Percentiles rank a stretch among this genome's conserved stretches.
Conservation (phyloP, 2,797 vertebrate species). For the Antrozous pallidus region DNA sequence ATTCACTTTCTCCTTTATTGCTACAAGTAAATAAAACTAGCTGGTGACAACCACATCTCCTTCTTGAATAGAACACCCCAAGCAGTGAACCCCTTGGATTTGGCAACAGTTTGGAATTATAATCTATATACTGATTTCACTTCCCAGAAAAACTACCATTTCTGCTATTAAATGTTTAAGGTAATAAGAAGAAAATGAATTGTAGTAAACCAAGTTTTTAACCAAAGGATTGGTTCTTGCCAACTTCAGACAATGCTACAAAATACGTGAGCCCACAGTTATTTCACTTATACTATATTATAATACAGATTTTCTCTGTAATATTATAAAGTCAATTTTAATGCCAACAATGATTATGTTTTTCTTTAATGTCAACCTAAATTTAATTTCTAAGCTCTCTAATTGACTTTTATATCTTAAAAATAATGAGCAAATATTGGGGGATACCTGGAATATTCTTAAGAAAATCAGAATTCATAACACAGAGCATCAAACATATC, state of each 20-base stretch:
- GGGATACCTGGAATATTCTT: not conserved
- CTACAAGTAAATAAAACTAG: not conserved
- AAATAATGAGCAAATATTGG: not conserved
- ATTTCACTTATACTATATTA: not conserved
- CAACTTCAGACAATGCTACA: slow-evolving; percentile 17
- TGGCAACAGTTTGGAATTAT: not conserved
- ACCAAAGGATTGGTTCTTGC: not conserved
- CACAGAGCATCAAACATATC: not conserved
- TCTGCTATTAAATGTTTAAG: not conserved
- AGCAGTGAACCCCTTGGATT: not conserved
- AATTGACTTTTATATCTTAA: slow-evolving; percentile 16
- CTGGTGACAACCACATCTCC: not conserved
- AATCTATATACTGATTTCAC: not conserved
- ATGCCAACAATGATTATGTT: not conserved
- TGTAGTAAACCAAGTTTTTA: not conserved
- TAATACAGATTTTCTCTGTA: not conserved
- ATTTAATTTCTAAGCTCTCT: slow-evolving; percentile 30
- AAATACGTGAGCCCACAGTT: not conserved
- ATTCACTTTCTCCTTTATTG: not conserved
- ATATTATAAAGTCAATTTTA: not conserved
- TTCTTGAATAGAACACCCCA: not conserved
- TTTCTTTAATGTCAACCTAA: not conserved
- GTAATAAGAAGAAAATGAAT: slow-evolving; percentile 32
- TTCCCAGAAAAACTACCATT: not conserved
- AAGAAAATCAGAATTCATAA: slow-evolving; percentile 11